These are phyloP conservation scores for Hedychridium roseum DNA, from an alignment of 2,888 invertebrate genomes.

Conservation along the genomic window DNA sequence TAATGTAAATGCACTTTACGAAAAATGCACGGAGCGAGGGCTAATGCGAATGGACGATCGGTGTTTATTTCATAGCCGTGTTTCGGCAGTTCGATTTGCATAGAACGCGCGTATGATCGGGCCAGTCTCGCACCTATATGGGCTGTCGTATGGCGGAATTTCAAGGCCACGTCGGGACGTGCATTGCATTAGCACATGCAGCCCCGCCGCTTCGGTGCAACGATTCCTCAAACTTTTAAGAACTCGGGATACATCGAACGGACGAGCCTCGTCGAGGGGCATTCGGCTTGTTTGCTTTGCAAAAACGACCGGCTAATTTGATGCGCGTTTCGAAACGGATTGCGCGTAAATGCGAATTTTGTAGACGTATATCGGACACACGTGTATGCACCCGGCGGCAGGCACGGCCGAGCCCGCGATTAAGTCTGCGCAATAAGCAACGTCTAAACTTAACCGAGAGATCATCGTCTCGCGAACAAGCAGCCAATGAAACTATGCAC, in stretches of 20 bases:
- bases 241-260: no score
- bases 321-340: no score
- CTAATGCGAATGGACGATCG: no score
- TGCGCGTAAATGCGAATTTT: no score
- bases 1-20: no score
- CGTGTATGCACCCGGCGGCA: not conserved
- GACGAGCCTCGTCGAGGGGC: no score
- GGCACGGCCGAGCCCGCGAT: not conserved
- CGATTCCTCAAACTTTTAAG: not conserved
- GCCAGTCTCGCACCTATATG: no score
- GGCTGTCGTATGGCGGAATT: no score
- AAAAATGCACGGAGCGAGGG: no score
- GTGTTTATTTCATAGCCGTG: conserved; percentile 13
- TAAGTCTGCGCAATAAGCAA: conserved; percentile 24
- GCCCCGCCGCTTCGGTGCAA: conserved; percentile 6
- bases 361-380: no score
- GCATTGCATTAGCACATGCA: conserved; percentile 22
- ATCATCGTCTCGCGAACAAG: conserved; percentile 11
- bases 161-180: conserved; percentile 37
- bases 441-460: conserved; percentile 23
- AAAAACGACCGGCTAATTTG: no score
- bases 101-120: conserved; percentile 27
- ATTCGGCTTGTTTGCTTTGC: no score
- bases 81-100: conserved; percentile 30
- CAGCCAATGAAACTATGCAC: conserved; percentile 10